phyloP scores from a whole-genome alignment of 2,113 vertebrate species.

The Pandion haliaetus region DNA sequence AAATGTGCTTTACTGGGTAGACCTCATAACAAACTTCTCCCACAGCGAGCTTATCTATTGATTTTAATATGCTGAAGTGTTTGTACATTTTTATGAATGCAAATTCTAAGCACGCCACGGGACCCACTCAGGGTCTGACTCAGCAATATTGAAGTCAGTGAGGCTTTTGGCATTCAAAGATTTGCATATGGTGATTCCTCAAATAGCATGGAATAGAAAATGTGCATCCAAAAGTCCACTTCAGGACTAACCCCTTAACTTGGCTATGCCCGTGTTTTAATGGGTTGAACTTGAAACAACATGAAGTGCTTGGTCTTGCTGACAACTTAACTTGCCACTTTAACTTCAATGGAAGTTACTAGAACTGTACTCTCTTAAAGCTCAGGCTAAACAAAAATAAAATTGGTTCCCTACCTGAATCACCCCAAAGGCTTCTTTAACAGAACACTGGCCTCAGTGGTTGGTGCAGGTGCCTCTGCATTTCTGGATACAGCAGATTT shows the following conservation, averaged over 20 bases:
- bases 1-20: neutral
- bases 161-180: neutral
- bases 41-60: neutral
- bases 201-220: neutral
- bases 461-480: neutral
- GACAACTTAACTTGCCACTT: neutral
- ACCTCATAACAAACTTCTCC: neutral
- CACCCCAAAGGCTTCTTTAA: neutral
- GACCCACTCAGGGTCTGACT: neutral
- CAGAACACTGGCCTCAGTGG: neutral
- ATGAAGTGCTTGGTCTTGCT: neutral
- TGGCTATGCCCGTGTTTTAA: neutral
- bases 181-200: neutral
- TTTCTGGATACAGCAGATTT: neutral
- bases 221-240: neutral
- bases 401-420: neutral
- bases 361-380: neutral
- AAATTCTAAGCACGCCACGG: neutral
- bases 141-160: neutral
- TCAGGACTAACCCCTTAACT: neutral
- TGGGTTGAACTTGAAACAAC: neutral
- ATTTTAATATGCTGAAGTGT: neutral
- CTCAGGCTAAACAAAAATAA: neutral
- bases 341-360: neutral
- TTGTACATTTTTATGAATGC: neutral